phyloP scores from a whole-genome alignment of 2,113 vertebrate species.

The Bombycilla garrulus region DNA sequence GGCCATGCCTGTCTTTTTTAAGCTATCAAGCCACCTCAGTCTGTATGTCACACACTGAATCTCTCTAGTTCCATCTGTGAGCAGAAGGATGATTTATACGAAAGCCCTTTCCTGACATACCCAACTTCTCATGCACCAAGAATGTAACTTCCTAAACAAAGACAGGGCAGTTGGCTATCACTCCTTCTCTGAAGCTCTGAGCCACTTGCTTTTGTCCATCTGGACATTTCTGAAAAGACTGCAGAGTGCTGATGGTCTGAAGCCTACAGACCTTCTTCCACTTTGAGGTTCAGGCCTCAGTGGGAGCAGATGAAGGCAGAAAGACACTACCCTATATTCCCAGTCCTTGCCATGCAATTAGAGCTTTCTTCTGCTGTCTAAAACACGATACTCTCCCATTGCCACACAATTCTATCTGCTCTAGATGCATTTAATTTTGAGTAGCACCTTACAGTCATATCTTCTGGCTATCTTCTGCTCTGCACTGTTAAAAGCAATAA shows the following conservation, averaged over 20 bases:
- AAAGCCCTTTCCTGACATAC: slow-evolving; percentile 36
- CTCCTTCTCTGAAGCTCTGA: not conserved
- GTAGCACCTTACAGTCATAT: not conserved
- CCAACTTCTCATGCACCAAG: not conserved
- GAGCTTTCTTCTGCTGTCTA: not conserved
- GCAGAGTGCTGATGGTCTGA: not conserved
- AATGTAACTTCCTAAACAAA: not conserved
- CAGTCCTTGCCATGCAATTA: not conserved
- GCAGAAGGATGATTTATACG: slow-evolving; percentile 16
- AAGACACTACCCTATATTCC: not conserved
- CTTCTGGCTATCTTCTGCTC: not conserved
- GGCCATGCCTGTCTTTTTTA: not conserved
- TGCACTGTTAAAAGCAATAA: not conserved
- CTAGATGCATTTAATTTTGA: not conserved
- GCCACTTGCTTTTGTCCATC: not conserved
- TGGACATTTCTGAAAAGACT: not conserved
- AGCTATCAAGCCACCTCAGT: not conserved
- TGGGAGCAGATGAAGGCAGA: not conserved
- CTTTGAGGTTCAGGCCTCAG: not conserved
- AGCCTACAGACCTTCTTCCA: not conserved
- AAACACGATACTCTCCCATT: not conserved
- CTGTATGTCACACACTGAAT: not conserved
- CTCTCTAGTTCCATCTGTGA: not conserved
- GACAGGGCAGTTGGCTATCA: not conserved
- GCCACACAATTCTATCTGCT: not conserved